These are phyloP conservation scores for Okapia johnstoni DNA, from an alignment of 2,113 vertebrate species.

Conservation along the genomic window DNA sequence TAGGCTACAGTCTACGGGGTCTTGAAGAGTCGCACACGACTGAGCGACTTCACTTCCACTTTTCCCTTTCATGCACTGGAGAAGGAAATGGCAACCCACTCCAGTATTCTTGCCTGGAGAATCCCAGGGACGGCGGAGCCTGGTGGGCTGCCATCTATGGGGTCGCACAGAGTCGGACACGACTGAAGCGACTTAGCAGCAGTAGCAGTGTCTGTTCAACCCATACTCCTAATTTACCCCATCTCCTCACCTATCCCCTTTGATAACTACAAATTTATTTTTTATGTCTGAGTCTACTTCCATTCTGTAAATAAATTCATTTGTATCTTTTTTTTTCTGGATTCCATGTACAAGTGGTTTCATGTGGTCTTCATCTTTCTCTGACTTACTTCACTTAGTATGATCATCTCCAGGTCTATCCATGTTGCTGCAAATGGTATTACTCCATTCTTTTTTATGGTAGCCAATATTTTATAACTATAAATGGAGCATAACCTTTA, in stretches of 20 bases:
- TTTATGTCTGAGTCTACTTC: background rate
- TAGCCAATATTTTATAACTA: background rate
- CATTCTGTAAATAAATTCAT: background rate
- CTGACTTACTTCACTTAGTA: background rate
- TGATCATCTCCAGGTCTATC: background rate
- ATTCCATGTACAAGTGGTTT: background rate
- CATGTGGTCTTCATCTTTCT: background rate
- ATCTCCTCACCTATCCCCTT: background rate
- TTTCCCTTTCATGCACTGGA: no score
- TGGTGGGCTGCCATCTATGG: no score
- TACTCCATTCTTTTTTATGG: background rate
- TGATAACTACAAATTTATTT: background rate
- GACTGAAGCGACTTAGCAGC: no score
- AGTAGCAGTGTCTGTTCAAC: background rate
- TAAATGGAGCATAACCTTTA: background rate
- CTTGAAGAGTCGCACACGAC: no score
- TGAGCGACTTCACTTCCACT: no score
- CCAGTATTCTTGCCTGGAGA: no score
- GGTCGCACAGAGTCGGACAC: no score
- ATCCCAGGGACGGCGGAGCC: no score
- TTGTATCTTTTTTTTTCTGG: background rate
- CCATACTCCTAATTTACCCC: background rate
- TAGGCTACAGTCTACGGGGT: no score
- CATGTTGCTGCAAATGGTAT: background rate
- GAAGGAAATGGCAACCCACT: no score